A percentile compares a stretch with the other conserved stretches of the same genome.
Evolutionary conservation across 2,888 invertebrate genomes (phyloP).

Genomic region (Oxystoma pomonae): DNA sequence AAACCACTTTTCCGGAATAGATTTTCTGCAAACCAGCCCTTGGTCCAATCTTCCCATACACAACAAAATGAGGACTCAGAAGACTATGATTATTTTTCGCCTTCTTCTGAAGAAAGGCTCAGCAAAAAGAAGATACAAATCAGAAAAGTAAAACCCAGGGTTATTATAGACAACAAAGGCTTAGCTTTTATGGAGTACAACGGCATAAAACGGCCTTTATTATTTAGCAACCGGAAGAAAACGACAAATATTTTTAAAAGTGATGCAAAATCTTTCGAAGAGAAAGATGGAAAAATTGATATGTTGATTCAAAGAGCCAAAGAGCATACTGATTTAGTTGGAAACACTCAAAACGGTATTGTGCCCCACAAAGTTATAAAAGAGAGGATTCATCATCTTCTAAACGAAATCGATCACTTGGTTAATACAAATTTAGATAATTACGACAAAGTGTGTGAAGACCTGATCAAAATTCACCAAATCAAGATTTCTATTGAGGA

Average conservation of each 20-base stretch:
- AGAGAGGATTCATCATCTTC: constrained; percentile 36
- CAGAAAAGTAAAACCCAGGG: constrained; percentile 36
- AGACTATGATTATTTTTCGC: constrained; percentile 13
- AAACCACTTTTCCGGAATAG: constrained; percentile 1
- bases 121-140: constrained; percentile 30
- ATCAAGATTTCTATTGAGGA: constrained; percentile 36
- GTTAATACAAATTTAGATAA: constrained; percentile 36
- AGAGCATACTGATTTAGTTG: constrained; percentile 25
- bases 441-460: constrained; percentile 36
- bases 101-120: constrained; percentile 12
- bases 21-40: background rate
- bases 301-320: constrained; percentile 35
- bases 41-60: constrained; percentile 6
- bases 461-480: constrained; percentile 37
- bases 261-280: constrained; percentile 27
- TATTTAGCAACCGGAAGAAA: constrained; percentile 18
- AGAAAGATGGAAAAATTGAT: constrained; percentile 33
- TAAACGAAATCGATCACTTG: constrained; percentile 38
- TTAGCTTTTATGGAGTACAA: constrained; percentile 38
- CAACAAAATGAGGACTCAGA: background rate
- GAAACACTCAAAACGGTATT: constrained; percentile 20
- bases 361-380: constrained; percentile 37
- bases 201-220: constrained; percentile 36
- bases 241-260: constrained; percentile 5
- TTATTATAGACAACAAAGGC: constrained; percentile 40